Conservation (phyloP, 1,140 invertebrate species). For the Zeugodacus cucurbitae region DNA sequence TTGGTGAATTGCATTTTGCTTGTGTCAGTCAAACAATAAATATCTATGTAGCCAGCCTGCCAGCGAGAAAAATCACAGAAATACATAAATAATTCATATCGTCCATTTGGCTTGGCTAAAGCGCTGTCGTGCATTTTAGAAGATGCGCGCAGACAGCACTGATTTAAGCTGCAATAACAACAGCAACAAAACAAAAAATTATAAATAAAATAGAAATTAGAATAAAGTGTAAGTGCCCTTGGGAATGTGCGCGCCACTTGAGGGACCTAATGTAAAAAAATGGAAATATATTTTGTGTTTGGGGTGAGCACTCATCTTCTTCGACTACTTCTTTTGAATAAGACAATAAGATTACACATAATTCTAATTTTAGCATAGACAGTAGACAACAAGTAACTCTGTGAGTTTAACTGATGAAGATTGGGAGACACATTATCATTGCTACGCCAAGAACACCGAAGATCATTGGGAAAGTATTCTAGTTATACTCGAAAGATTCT, state of each 20-base stretch:
- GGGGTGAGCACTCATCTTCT: not conserved
- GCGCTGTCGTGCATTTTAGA: not conserved
- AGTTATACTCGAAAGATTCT: no score
- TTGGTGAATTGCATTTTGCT: not conserved
- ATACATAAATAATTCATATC: conserved; percentile 22
- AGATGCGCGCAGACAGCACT: not conserved
- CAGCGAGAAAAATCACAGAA: not conserved
- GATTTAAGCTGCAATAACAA: not conserved
- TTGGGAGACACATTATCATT: no score
- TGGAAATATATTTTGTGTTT: not conserved
- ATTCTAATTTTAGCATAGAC: not conserved
- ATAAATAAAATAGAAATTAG: conserved; percentile 25
- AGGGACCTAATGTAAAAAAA: not conserved
- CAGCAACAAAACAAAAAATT: not conserved
- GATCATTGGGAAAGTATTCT: no score
- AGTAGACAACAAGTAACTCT: no score
- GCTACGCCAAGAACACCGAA: no score
- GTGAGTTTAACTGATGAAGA: no score
- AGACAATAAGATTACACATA: no score
- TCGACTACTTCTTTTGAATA: no score
- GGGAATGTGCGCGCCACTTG: not conserved
- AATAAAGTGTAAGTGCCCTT: conserved; percentile 15
- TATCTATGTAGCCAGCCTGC: not conserved
- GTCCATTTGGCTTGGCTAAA: not conserved
- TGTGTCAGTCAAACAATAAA: not conserved